Base-by-base conservation (phyloP, 2,113 vertebrate genomes). In the Anser cygnoides region DNA sequence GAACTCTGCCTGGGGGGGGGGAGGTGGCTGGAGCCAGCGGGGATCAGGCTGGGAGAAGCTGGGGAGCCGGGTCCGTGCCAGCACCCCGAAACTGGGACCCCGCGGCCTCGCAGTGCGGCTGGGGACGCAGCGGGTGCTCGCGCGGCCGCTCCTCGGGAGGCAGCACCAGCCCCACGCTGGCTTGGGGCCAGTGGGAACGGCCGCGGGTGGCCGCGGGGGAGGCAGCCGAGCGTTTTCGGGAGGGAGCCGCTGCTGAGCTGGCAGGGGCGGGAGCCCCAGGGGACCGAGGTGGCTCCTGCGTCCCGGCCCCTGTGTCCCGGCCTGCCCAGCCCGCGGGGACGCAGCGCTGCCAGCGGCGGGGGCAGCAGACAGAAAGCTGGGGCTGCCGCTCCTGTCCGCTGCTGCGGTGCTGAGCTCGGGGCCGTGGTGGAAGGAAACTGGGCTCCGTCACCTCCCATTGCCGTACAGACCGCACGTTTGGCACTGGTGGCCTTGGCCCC, bases 11-110 rank as follows among this genome's bases (percentile, higher is more conserved):
- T 2, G 4, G 20, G 10, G 46, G 44, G 44, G 9, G 46, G 5
- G 46, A 19, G 58, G 7, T 50, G 58, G 55, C 13, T 0, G 3
- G 1, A 33, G 29, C 25, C 54, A 29, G 26, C 8, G 15, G 52
- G 52, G 52, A 29, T 29, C 0, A 2, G 17, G 11, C 62, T 55
- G 52, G 52, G 52, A 29, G 85, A 43, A 75, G 43, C 37, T 57
- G 74, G 44, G 52, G 18, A 18, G 35, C 21, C 1, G 7, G 11
- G 26, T 84, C 4, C 0, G 57, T 58, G 35, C 20, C 35, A 4
- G 23, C 5, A 1, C 55, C 86, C 39, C 11, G 11, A 23, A 39
- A 19, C 62, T 29, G 52, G 52, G 26, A 52, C 50, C 23, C 23
- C 13, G 23, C 13, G 50, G 50, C 23, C 50, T 26, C 50, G 13